Evolutionary conservation across 2,797 vertebrate genomes (phyloP).

Genomic region (Numenius phaeopus): DNA sequence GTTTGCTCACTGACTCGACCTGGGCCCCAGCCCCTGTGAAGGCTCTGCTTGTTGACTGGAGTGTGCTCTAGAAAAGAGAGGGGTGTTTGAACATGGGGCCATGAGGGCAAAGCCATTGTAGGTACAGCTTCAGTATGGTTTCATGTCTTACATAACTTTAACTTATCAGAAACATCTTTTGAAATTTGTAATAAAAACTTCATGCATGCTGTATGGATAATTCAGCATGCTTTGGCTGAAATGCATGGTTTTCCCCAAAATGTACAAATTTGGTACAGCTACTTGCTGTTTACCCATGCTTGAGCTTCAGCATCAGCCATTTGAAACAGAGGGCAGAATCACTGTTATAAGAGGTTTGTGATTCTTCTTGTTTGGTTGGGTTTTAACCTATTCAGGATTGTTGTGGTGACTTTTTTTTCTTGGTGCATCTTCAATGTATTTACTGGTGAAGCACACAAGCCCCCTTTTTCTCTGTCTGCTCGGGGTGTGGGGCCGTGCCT

Average conservation of each 20-base stretch:
- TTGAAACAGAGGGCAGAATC: not conserved
- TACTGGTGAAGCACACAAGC: fast-evolving
- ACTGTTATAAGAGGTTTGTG: not conserved
- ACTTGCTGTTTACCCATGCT: not conserved
- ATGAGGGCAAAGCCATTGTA: fast-evolving
- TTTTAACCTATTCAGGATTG: not conserved
- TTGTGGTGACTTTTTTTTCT: not conserved
- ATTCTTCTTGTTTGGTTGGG: not conserved
- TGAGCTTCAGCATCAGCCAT: not conserved
- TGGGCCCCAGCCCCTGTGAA: no score
- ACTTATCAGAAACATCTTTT: not conserved
- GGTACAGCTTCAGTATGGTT: not conserved
- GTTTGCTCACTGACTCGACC: not conserved
- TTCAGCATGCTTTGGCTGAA: not conserved
- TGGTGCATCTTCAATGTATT: no score
- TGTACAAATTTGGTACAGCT: not conserved
- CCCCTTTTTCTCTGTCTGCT: not conserved
- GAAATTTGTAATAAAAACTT: not conserved
- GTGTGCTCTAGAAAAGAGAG: not conserved
- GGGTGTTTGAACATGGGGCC: not conserved
- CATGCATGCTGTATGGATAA: not conserved
- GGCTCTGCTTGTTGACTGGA: not conserved
- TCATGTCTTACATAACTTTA: fast-evolving
- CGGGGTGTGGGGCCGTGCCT: not conserved
- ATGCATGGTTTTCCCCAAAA: fast-evolving